A percentile compares a stretch with the other conserved stretches of the same genome.
Conservation (phyloP, 2,888 invertebrate species). For the Melipona beecheii region DNA sequence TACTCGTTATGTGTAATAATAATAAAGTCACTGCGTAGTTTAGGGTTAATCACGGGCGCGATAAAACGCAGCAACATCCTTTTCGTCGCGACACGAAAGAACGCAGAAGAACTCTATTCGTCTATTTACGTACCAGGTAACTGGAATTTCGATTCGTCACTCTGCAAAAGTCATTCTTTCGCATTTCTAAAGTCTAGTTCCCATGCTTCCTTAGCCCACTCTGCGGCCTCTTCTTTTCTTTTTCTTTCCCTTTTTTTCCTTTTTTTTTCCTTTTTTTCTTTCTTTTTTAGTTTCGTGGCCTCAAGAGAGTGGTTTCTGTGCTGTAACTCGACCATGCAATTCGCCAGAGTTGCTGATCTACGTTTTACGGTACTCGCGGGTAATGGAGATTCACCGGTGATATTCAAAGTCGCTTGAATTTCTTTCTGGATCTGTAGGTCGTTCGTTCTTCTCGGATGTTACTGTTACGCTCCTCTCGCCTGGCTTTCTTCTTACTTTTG, state of each 20-base stretch:
- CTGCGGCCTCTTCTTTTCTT: too few relatives aligned
- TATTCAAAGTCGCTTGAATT: conserved; percentile 12
- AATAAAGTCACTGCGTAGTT: neutral
- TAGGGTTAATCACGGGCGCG: neutral
- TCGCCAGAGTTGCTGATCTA: conserved; percentile 7
- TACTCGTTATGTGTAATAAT: neutral
- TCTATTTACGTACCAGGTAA: neutral
- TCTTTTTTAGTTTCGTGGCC: neutral
- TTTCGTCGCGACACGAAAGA: too few relatives aligned
- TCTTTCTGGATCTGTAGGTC: neutral
- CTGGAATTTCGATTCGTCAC: neutral
- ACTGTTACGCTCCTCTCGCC: too few relatives aligned
- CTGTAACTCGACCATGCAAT: conserved; percentile 22
- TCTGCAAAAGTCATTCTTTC: conserved; percentile 1
- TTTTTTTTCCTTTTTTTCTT: too few relatives aligned
- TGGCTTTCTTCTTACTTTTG: too few relatives aligned
- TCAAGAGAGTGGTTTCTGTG: conserved; percentile 3
- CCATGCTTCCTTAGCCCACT: neutral
- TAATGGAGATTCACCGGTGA: neutral
- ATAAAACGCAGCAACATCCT: neutral
- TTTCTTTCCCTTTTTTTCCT: neutral
- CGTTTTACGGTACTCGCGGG: conserved; percentile 10
- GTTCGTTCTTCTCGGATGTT: neutral
- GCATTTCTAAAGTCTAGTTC: neutral
- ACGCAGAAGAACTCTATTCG: neutral